These are phyloP conservation scores for Actinopyga echinites DNA, from an alignment of 53 echinoderm and acorn worm species.

Conservation along the genomic window DNA sequence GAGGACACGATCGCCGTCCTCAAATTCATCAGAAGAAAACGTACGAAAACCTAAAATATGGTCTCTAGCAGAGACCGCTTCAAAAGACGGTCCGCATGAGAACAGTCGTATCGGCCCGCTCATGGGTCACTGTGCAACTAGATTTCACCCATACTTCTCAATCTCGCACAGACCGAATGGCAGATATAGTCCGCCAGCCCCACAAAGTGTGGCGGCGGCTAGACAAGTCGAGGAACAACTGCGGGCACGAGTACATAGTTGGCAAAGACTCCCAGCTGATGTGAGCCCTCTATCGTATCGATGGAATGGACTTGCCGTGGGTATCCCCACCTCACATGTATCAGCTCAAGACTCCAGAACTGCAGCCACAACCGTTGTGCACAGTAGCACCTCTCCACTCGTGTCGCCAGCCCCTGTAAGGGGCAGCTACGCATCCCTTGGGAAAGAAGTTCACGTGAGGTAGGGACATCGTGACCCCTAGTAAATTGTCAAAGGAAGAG, in stretches of 20 bases:
- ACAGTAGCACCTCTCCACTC: conserved; percentile 39
- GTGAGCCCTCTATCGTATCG: conserved; percentile 27
- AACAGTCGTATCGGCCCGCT: conserved; percentile 7
- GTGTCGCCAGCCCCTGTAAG: conserved; percentile 39
- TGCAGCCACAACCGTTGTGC: conserved; percentile 36
- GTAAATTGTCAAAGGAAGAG: too few species aligned
- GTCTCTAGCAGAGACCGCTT: conserved; percentile 96
- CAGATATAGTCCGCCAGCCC: conserved; percentile 32
- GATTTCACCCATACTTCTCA: conserved; percentile 44
- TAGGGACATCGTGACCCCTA: not conserved
- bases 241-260: conserved; percentile 34
- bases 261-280: conserved; percentile 30
- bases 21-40: conserved; percentile 7
- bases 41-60: conserved; percentile 91
- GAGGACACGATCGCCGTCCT: not conserved
- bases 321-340: conserved; percentile 15
- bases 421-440: conserved; percentile 18
- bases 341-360: conserved; percentile 37
- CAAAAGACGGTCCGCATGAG: conserved; percentile 43
- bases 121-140: conserved; percentile 31
- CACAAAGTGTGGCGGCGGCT: not conserved
- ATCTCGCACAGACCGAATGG: conserved; percentile 50
- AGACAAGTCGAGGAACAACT: conserved; percentile 25
- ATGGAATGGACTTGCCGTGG: conserved; percentile 44
- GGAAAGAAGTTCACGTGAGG: conserved; percentile 44